Base-by-base conservation (phyloP, 2,113 vertebrate species). In the Labrus mixtus region DNA sequence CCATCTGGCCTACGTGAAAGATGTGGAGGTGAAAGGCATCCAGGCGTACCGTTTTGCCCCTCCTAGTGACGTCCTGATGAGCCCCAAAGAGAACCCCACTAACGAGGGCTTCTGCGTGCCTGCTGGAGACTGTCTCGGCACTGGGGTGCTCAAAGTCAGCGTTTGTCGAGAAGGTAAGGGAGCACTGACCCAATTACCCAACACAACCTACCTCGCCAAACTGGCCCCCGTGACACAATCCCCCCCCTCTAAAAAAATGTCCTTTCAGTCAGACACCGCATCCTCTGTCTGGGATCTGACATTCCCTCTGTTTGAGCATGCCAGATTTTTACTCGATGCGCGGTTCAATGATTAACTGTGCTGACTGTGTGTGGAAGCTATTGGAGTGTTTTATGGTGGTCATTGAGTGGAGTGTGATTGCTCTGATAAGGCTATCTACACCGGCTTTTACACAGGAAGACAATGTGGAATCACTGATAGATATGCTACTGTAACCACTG, bases 81-180 rank as follows among this genome's bases (percentile, higher is more conserved):
- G 95, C 76, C 91, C 91, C 0, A 81, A 90, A 0, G 80, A 95
- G 19, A 98, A 96, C 77, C 96, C 97, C 0, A 90, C 90, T 56
- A 99, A 99, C 0, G 95, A 93, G 0, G 98, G 98, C 7, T 99
- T 99, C 94, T 99, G 98, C 3, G 92, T 97, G 33, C 97, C 98
- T 0, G 86, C 95, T 7, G 96, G 96, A 3, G 94, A 98, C 51
- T 99, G 98, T 87, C 94, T 96, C 2, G 95, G 95, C 79, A 94
- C 96, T 0, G 98, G 98, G 0, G 93, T 99, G 70, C 93, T 98
- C 55, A 99, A 99, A 22, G 95, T 98, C 93, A 99, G 97, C 84
- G 58, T 95, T 79, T 99, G 98, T 91, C 96, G 94, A 76, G 93
- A 97, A 83, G 98, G 98, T 98, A 90, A 41, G 64, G 2, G 8